Base-by-base conservation (phyloP, 2,113 vertebrate genomes). In the Pitta sordida region DNA sequence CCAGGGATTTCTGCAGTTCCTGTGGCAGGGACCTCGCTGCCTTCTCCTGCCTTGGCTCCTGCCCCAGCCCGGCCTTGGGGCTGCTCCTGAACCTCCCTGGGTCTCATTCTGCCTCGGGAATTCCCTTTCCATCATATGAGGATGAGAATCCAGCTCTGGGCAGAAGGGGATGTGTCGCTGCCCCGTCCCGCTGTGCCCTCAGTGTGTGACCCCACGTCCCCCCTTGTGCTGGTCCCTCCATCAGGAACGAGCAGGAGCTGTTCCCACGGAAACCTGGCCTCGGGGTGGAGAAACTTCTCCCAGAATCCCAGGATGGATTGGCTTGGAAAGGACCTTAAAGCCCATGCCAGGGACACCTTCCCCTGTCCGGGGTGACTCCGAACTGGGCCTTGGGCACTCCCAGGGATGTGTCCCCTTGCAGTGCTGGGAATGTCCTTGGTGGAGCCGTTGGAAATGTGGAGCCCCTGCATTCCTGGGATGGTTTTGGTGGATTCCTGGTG, bases 251-350 rank as follows among this genome's bases (percentile, higher is more conserved):
- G 41, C 5, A 7, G 53, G 9, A 32, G 14, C 15, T 15, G 9
- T 0, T 70, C 51, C 60, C 9, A 26, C 5, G 17, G 10, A 43
- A 22, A 22, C 10, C 0, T 1, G 34, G 30, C 3, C 9, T 11
- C 1, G 0, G 3, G 1, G n/a, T 1, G 8, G 48, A 9, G n/a
- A 2, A 4, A 0, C 5, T 5, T 5, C 0, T 1, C 32, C 0
- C 3, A 32, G 52, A 58, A 16, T 58, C 36, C 5, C 16, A 43
- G 51, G 34, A 13, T 58, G 67, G 17, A 27, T 71, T 44, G 59
- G 14, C 5, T 9, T 7, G 46, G 46, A 58, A 23, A n/a, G 19
- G 29, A 39, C 9, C 11, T 37, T 4, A 15, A 10, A 22, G 3
- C 26, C 7, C 37, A 6, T 2, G 39, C 63, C 3, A n/a, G 34